A percentile compares a stretch with the other conserved stretches of the same genome.
Conservation (phyloP, 1,140 invertebrate species). For the Drosophila serrata region DNA sequence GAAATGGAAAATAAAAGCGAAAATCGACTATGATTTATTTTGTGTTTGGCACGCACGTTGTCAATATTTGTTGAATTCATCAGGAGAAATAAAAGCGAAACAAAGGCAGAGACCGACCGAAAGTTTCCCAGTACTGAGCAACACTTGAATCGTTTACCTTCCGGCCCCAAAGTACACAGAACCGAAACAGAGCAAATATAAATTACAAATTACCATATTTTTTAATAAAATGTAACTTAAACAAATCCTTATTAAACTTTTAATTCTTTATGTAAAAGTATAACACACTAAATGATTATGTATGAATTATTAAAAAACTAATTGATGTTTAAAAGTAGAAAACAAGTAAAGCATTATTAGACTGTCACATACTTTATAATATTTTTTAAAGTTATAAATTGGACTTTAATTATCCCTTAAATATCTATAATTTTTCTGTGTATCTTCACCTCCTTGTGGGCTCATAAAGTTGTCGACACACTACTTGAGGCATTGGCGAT, state of each 20-base stretch:
- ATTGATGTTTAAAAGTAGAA: background rate
- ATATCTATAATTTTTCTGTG: background rate
- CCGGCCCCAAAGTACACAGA: background rate
- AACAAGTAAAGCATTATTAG: too few relatives aligned
- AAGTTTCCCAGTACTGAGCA: conserved; percentile 19
- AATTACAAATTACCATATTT: background rate
- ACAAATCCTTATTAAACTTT: background rate
- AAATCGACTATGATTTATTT: conserved; percentile 81
- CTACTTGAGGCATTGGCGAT: conserved; percentile 49
- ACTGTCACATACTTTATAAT: background rate
- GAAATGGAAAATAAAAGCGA: conserved; percentile 68
- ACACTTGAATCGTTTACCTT: conserved; percentile 41
- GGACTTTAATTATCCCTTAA: background rate
- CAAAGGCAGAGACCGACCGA: conserved; percentile 25
- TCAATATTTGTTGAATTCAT: conserved; percentile 83
- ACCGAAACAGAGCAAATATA: background rate
- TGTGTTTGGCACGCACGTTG: conserved; percentile 79
- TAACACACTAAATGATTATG: background rate
- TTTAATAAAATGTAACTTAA: background rate
- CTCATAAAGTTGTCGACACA: conserved; percentile 77
- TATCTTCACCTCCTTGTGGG: conserved; percentile 16
- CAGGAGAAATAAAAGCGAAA: conserved; percentile 54
- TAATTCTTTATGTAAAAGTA: background rate
- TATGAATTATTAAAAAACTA: background rate
- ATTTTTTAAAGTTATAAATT: background rate